Evolutionary conservation across 2,888 invertebrate genomes (phyloP).

Genomic region (Cordylochernes scorpioides): DNA sequence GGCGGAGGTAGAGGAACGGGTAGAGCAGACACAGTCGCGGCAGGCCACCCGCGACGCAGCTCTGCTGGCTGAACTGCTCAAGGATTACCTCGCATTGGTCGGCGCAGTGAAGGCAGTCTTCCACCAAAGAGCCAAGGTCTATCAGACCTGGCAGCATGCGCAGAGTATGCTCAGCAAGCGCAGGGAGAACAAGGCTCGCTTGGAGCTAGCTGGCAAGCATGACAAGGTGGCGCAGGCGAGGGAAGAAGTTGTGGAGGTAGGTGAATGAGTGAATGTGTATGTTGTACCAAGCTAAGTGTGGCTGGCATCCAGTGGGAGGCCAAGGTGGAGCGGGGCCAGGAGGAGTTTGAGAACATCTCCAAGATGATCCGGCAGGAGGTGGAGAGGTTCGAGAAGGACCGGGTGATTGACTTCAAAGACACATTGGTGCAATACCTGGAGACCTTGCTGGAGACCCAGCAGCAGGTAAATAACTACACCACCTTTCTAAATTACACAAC

Average conservation of each 20-base stretch:
- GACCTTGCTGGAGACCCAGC: constrained; percentile 74
- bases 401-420: constrained; percentile 65
- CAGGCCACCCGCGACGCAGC: constrained; percentile 87
- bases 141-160: constrained; percentile 92
- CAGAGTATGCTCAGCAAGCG: constrained; percentile 78
- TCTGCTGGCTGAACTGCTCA: constrained; percentile 70
- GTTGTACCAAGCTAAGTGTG: background rate
- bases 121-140: constrained; percentile 46
- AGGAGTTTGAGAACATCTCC: constrained; percentile 83
- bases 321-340: constrained; percentile 84
- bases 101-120: constrained; percentile 65
- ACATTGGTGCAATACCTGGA: constrained; percentile 75
- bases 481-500: too few relatives aligned
- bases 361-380: constrained; percentile 77
- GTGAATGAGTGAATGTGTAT: background rate
- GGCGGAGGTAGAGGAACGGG: constrained; percentile 58
- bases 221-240: constrained; percentile 61
- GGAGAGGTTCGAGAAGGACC: constrained; percentile 61
- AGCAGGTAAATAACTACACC: constrained; percentile 55
- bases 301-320: constrained; percentile 46
- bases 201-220: constrained; percentile 59
- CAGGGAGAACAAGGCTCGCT: constrained; percentile 70
- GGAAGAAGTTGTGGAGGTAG: constrained; percentile 71
- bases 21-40: constrained; percentile 59
- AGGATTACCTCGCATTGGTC: constrained; percentile 74